These are phyloP conservation scores for Helicorthomorpha holstii DNA, from an alignment of 1,140 invertebrate genomes.

Conservation along the genomic window DNA sequence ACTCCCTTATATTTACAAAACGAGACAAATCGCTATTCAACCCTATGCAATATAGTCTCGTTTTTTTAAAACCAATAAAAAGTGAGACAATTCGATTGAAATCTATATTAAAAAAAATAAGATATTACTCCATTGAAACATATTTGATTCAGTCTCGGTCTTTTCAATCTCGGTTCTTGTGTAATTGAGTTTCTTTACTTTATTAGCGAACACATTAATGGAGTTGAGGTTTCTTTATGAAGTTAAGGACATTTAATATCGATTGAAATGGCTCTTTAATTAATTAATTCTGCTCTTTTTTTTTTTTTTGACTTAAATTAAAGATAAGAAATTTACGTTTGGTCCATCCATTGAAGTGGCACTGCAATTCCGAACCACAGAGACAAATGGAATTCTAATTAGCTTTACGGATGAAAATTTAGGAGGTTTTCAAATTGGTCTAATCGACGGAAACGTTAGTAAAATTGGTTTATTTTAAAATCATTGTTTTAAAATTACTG, in stretches of 20 bases:
- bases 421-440: conserved; percentile 53
- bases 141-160: background rate
- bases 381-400: conserved; percentile 59
- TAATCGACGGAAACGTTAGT: conserved; percentile 52
- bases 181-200: background rate
- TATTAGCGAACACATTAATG: background rate
- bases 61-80: background rate
- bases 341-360: conserved; percentile 48
- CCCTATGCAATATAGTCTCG: background rate
- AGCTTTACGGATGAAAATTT: conserved; percentile 45
- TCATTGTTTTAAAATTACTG: background rate
- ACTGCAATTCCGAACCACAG: conserved; percentile 66
- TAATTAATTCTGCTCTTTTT: background rate
- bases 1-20: background rate
- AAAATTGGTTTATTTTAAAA: background rate
- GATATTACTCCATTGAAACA: background rate
- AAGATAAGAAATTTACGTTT: conserved; percentile 51
- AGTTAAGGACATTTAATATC: background rate
- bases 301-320: conserved; percentile 15
- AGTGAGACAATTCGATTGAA: background rate
- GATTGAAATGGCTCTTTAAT: background rate
- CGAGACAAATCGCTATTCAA: background rate
- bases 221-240: background rate
- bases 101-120: background rate
- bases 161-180: background rate